Percentiles rank a stretch among this genome's conserved stretches.
These are phyloP conservation scores for Telenomus remus DNA, from an alignment of 1,140 invertebrate genomes.

Conservation along the genomic window DNA sequence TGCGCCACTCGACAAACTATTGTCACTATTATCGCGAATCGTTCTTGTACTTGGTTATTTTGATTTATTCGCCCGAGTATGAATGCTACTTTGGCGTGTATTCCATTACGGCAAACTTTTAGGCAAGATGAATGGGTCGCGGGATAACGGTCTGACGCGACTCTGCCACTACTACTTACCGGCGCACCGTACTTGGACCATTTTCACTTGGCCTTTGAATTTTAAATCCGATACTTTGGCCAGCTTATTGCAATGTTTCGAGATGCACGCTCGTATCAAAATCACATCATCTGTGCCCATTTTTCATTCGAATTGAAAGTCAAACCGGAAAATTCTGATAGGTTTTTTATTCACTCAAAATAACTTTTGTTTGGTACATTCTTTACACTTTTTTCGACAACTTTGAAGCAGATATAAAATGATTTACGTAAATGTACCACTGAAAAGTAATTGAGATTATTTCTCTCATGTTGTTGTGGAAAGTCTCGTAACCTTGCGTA, in stretches of 20 bases:
- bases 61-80: conserved; percentile 41
- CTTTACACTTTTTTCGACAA: no score
- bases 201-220: conserved; percentile 28
- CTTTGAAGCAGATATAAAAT: no score
- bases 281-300: not conserved
- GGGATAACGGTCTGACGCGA: conserved; percentile 46
- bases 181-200: conserved; percentile 40
- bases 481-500: not conserved
- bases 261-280: not conserved
- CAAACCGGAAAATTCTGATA: no score
- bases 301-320: no score
- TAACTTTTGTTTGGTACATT: no score
- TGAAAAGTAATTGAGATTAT: no score
- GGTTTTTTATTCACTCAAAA: no score
- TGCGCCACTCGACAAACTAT: conserved; percentile 55
- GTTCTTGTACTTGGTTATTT: conserved; percentile 26
- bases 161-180: conserved; percentile 36
- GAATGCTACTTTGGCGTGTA: conserved; percentile 33
- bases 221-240: conserved; percentile 18
- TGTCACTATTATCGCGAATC: conserved; percentile 32
- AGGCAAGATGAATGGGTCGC: conserved; percentile 48
- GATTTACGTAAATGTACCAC: no score
- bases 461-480: no score
- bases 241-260: not conserved
- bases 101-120: conserved; percentile 49